phyloP scores from a whole-genome alignment of 2,888 invertebrate genomes.

The Hirtodrosophila alboralis region DNA sequence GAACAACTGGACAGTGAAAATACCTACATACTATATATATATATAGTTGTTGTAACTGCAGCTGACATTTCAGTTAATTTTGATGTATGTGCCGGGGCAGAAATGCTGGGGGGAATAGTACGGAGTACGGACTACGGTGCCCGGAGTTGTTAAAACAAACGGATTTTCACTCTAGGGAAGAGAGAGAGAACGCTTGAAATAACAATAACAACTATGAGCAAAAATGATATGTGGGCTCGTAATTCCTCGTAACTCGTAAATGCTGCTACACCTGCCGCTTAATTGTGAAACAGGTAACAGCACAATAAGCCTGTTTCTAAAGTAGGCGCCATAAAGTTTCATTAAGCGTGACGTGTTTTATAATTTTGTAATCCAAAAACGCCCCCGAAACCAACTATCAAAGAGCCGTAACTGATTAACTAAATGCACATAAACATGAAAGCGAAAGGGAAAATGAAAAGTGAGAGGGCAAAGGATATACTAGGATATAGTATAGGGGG shows the following conservation, averaged over 20 bases:
- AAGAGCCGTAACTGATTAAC: constrained; percentile 73
- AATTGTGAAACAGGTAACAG: constrained; percentile 46
- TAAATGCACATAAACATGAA: constrained; percentile 70
- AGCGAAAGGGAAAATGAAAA: constrained; percentile 15
- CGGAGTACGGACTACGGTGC: constrained; percentile 1
- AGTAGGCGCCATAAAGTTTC: constrained; percentile 76
- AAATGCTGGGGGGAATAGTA: too few species aligned
- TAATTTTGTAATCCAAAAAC: constrained; percentile 52
- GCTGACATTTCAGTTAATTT: constrained; percentile 77
- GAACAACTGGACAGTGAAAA: constrained; percentile 49
- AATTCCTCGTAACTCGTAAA: constrained; percentile 29
- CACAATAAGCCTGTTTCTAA: constrained; percentile 6
- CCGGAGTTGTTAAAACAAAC: constrained; percentile 54
- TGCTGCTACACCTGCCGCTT: constrained; percentile 67
- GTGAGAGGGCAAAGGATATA: constrained; percentile 11
- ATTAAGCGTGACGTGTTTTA: constrained; percentile 75
- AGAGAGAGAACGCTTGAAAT: constrained; percentile 58
- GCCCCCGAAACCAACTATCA: constrained; percentile 41
- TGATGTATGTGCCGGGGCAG: constrained; percentile 53
- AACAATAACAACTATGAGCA: constrained; percentile 59
- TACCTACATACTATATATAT: too few species aligned
- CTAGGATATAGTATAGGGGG: background rate
- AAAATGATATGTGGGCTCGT: constrained; percentile 65
- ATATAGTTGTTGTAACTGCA: constrained; percentile 70
- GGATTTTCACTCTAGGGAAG: constrained; percentile 57